These are phyloP conservation scores for Sinotaia quadrata DNA, from an alignment of 2,888 invertebrate species.

Conservation along the genomic window DNA sequence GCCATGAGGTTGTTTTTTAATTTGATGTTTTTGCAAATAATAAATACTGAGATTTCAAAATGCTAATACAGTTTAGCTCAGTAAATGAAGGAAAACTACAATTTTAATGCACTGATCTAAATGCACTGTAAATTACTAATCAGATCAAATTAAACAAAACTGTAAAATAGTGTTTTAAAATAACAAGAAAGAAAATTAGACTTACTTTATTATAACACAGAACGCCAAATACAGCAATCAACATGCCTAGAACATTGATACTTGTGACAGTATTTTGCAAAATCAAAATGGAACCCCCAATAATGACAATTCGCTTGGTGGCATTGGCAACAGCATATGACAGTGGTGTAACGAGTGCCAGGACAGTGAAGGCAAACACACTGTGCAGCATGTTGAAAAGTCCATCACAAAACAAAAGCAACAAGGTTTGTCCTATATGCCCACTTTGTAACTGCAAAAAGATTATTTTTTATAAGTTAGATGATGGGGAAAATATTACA, in stretches of 20 bases:
- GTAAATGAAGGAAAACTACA: too few species aligned
- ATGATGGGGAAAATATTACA: too few species aligned
- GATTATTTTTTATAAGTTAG: too few species aligned
- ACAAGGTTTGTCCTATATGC: constrained; percentile 51
- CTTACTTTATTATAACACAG: constrained; percentile 88
- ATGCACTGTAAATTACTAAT: too few species aligned
- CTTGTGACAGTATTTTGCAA: constrained; percentile 92
- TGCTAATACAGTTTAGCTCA: too few species aligned
- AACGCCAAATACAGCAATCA: constrained; percentile 90
- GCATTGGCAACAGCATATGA: constrained; percentile 97
- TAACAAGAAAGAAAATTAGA: neutral
- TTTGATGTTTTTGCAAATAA: too few species aligned
- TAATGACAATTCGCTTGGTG: constrained; percentile 90
- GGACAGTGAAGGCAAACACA: constrained; percentile 92
- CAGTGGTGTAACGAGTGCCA: constrained; percentile 90
- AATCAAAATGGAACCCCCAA: constrained; percentile 87
- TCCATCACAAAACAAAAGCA: constrained; percentile 84
- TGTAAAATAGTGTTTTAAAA: too few species aligned
- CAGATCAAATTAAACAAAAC: too few species aligned
- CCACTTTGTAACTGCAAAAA: constrained; percentile 57
- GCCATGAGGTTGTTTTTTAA: too few species aligned
- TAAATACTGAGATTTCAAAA: too few species aligned
- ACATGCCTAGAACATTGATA: constrained; percentile 90
- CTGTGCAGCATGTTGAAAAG: constrained; percentile 94
- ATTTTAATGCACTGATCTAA: too few species aligned